phyloP scores from a whole-genome alignment of 2,113 vertebrate genomes.

The Mola mola region DNA sequence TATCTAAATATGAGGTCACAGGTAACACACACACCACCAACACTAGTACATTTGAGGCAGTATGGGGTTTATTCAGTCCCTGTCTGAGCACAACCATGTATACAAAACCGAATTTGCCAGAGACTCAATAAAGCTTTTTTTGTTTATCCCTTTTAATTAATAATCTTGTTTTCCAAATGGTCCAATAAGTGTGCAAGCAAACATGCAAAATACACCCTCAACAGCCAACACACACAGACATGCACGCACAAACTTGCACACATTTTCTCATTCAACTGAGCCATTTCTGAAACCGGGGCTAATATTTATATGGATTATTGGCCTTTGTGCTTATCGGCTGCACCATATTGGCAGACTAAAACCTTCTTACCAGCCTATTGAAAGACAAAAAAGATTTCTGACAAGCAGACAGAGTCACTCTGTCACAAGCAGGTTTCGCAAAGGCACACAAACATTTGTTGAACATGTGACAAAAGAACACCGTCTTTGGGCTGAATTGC shows the following conservation, averaged over 20 bases:
- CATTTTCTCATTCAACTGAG: slow-evolving; percentile 46
- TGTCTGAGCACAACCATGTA: slow-evolving; percentile 5
- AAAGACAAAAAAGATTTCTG: slow-evolving; percentile 52
- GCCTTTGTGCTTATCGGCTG: slow-evolving; percentile 72
- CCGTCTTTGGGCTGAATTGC: slow-evolving; percentile 29
- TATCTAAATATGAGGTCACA: slow-evolving; percentile 14
- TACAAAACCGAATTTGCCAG: slow-evolving; percentile 31
- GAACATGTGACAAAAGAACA: slow-evolving; percentile 36
- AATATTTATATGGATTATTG: slow-evolving; percentile 77
- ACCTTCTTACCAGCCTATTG: slow-evolving; percentile 67
- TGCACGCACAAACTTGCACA: slow-evolving; percentile 6
- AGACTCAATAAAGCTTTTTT: slow-evolving; percentile 34
- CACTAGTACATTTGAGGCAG: background rate
- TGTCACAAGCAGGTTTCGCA: slow-evolving; percentile 25
- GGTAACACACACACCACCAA: background rate
- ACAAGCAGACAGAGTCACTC: slow-evolving; percentile 37
- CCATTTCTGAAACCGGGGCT: slow-evolving; percentile 64
- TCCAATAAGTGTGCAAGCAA: slow-evolving; percentile 41
- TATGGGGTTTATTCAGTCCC: background rate
- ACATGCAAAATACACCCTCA: slow-evolving; percentile 25
- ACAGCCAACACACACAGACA: slow-evolving; percentile 14
- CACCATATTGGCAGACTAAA: slow-evolving; percentile 67
- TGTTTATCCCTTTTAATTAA: slow-evolving; percentile 57
- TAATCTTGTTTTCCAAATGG: slow-evolving; percentile 59
- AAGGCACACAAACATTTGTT: slow-evolving; percentile 42